Base-by-base conservation (phyloP, 2,113 vertebrate species). In the Peromyscus leucopus region DNA sequence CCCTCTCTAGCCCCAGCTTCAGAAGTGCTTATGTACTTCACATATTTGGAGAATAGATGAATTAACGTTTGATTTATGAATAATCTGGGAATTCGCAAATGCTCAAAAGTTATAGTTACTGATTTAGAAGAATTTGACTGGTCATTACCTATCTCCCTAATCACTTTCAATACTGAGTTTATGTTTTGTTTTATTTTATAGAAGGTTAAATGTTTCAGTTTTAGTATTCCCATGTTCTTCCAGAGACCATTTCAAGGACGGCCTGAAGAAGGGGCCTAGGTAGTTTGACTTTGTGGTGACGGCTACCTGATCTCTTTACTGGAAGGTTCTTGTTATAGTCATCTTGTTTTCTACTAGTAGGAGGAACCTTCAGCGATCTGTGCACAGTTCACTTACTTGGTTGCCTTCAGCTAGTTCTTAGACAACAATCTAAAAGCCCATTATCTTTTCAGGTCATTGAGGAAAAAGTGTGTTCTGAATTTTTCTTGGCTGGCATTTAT, bases 171-270 rank as follows among this genome's bases (percentile, higher is more conserved):
- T 57, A 57, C 26, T 11, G 72, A 17, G 79, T 59, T 83, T 83
- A 59, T 17, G 59, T 78, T 78, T n/a, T 59, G 51, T 74, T 87
- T 89, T 83, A 48, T 93, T 91, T 86, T 80, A 86, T 88, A 61
- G 69, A 91, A 28, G 91, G 88, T 31, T 63, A 83, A 83, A 83
- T 21, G 36, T 59, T 39, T 83, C 79, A 13, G 36, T 83, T 59
- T 75, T 89, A 65, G 39, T 91, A 28, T 92, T 69, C 26, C 21
- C 3, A 12, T 39, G 26, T 94, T 71, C 55, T 65, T 8, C 33
- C 67, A 26, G 42, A 84, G 67, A 72, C 17, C 57, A 67, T 74
- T 74, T 90, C 24, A 59, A 89, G 46, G 22, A 9, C 3, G 74
- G 19, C 48, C 46, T 75, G 74, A 67, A 33, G 16, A 85, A 84